Conservation (phyloP, 2,888 invertebrate species). For the Macropis europaea region DNA sequence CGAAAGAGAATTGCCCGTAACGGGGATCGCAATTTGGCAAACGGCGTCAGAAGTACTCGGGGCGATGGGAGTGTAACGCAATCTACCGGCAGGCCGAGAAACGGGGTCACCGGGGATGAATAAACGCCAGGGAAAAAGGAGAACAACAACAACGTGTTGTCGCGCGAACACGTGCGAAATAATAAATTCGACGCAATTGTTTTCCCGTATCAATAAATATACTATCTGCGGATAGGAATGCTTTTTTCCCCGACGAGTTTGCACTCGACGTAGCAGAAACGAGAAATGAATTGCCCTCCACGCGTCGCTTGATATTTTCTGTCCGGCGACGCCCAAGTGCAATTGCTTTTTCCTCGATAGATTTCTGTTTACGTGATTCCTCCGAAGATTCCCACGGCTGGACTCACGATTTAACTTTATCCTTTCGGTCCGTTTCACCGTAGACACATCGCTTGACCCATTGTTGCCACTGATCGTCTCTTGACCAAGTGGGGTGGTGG, state of each 20-base stretch:
- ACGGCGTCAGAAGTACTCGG: not conserved
- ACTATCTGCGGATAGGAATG: slow-evolving; percentile 54
- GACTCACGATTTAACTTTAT: not conserved
- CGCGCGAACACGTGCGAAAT: slow-evolving; percentile 49
- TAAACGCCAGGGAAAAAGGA: slow-evolving; percentile 20
- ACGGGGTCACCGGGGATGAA: not conserved
- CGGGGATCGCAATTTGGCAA: slow-evolving; percentile 4
- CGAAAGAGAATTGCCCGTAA: not conserved
- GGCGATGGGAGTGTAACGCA: not conserved
- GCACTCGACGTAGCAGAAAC: slow-evolving; percentile 33
- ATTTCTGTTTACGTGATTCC: slow-evolving; percentile 30
- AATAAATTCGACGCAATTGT: slow-evolving; percentile 68
- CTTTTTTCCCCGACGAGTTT: slow-evolving; percentile 48
- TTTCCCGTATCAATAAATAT: slow-evolving; percentile 69
- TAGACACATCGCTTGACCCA: not conserved
- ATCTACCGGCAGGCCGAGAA: not conserved
- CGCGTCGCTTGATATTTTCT: slow-evolving; percentile 46
- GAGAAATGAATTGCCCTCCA: slow-evolving; percentile 60
- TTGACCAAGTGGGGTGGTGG: too few species aligned
- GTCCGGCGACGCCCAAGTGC: slow-evolving; percentile 25
- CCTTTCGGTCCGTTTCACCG: not conserved
- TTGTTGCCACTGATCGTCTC: slow-evolving; percentile 32
- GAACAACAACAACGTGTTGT: slow-evolving; percentile 31
- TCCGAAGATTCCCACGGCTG: slow-evolving; percentile 28
- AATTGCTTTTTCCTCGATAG: slow-evolving; percentile 47